Conservation (phyloP, 2,113 vertebrate genomes). For the Tenebrosternarchus preto region DNA sequence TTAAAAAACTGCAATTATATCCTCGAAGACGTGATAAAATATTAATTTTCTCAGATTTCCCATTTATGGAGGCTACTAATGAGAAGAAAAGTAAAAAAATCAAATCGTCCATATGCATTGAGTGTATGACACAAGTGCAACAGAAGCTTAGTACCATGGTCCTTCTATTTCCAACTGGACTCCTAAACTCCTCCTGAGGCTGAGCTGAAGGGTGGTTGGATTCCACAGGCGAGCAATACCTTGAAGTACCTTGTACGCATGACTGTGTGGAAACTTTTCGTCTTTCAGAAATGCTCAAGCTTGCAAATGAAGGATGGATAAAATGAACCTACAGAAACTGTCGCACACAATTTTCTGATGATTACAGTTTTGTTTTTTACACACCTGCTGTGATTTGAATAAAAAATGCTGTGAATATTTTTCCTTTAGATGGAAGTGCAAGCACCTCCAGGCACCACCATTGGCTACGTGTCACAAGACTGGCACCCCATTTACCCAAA, state of each 20-base stretch:
- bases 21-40: not conserved
- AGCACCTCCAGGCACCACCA: constrained; percentile 82
- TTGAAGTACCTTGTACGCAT: no score
- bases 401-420: not conserved
- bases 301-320: not conserved
- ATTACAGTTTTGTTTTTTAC: not conserved
- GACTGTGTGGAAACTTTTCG: no score
- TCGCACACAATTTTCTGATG: not conserved
- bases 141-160: no score
- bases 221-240: no score
- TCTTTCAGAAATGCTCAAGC: no score
- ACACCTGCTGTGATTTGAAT: not conserved
- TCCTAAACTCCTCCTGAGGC: no score
- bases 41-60: not conserved
- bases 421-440: constrained; percentile 83
- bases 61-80: not conserved
- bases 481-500: constrained; percentile 85
- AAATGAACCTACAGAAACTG: not conserved
- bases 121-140: not conserved
- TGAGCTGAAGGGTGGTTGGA: no score
- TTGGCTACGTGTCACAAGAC: constrained; percentile 83
- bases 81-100: not conserved
- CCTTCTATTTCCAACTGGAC: no score
- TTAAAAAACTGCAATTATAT: not conserved
- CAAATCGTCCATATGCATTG: not conserved